phyloP scores from a whole-genome alignment of 2,888 invertebrate species.

The Zygogramma bicolorata region DNA sequence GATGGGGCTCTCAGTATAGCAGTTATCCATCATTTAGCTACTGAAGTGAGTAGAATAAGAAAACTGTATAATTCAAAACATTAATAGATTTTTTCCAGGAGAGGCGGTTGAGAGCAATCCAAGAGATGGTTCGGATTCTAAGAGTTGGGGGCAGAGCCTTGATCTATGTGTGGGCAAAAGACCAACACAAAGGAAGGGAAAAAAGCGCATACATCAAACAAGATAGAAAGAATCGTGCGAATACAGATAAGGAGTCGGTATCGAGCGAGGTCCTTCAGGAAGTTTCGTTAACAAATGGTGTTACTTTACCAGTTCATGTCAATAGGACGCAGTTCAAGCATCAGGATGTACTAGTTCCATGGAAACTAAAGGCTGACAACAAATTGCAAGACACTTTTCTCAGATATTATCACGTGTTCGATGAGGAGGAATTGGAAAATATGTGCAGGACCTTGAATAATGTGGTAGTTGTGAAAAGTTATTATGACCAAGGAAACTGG shows the following conservation, averaged over 20 bases:
- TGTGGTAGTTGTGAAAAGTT: slow-evolving; percentile 75
- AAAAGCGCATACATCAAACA: slow-evolving; percentile 80
- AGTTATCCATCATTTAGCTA: slow-evolving; percentile 95
- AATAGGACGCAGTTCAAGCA: slow-evolving; percentile 92
- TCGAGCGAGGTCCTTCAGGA: slow-evolving; percentile 52
- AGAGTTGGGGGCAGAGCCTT: slow-evolving; percentile 80
- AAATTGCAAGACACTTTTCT: slow-evolving; percentile 73
- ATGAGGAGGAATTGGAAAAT: slow-evolving; percentile 81
- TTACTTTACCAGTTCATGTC: slow-evolving; percentile 82
- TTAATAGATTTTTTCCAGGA: slow-evolving; percentile 67
- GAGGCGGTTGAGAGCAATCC: slow-evolving; percentile 79
- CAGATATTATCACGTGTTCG: slow-evolving; percentile 95
- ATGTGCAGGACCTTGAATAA: slow-evolving; percentile 72
- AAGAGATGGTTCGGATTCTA: slow-evolving; percentile 82
- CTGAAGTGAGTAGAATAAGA: slow-evolving; percentile 67
- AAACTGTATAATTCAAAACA: not conserved
- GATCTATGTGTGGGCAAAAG: slow-evolving; percentile 97
- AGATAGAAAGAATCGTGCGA: slow-evolving; percentile 68
- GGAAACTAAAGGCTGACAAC: slow-evolving; percentile 80
- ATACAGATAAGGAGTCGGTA: slow-evolving; percentile 55
- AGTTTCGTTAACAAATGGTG: slow-evolving; percentile 49
- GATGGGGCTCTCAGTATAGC: slow-evolving; percentile 95
- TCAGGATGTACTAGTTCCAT: slow-evolving; percentile 94
- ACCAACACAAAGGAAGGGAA: slow-evolving; percentile 78
- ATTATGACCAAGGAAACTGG: slow-evolving; percentile 98